A percentile compares a stretch with the other conserved stretches of the same genome.
These are phyloP conservation scores for Cololabis saira DNA, from an alignment of 2,113 vertebrate genomes.

Conservation along the genomic window DNA sequence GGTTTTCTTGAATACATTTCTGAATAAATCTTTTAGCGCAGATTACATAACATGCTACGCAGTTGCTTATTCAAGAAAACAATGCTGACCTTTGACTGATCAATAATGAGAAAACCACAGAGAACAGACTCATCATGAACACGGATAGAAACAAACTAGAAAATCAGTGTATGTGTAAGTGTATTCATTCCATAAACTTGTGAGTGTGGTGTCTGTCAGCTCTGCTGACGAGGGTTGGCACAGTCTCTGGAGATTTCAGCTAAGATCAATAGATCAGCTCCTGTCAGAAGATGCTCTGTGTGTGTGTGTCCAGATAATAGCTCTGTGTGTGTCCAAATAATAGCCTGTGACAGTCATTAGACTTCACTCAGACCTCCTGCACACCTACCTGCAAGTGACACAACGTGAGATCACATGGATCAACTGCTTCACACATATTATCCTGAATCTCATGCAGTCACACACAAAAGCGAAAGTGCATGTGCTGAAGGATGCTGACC, in stretches of 20 bases:
- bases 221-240: conserved; percentile 29
- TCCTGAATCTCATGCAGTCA: neutral
- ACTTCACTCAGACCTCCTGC: conserved; percentile 49
- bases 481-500: conserved; percentile 55
- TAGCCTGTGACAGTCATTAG: conserved; percentile 60
- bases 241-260: conserved; percentile 44
- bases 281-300: conserved; percentile 47
- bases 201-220: conserved; percentile 11
- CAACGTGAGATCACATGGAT: conserved; percentile 54
- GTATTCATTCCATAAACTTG: conserved; percentile 5
- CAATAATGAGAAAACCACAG: too few relatives aligned
- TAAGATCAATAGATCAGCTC: conserved; percentile 67
- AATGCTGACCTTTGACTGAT: too few relatives aligned
- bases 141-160: too few relatives aligned
- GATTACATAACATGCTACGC: too few relatives aligned
- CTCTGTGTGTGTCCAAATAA: conserved; percentile 35
- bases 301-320: conserved; percentile 34
- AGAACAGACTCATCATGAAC: too few relatives aligned
- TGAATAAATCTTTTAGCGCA: too few relatives aligned
- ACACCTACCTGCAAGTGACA: conserved; percentile 39
- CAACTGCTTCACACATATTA: conserved; percentile 30
- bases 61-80: too few relatives aligned
- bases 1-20: too few relatives aligned
- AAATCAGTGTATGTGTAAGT: too few relatives aligned
- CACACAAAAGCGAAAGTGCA: neutral